Base-by-base conservation (phyloP, 1,140 invertebrate genomes). In the Chrysomallon squamiferum region DNA sequence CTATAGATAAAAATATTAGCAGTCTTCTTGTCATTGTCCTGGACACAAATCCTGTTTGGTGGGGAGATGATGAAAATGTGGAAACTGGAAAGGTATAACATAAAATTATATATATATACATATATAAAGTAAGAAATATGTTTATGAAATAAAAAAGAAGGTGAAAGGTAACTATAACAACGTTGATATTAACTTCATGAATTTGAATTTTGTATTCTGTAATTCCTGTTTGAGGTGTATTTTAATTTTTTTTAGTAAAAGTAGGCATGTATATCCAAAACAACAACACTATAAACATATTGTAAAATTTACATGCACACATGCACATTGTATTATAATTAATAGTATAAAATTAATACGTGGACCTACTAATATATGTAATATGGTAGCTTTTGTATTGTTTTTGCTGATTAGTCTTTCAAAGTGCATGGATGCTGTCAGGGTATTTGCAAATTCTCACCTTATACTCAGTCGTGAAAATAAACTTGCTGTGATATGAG, bases 401-500 rank as follows among this genome's bases (percentile, higher is more conserved):
- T n/a, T 59, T 33, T 74, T 74, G 20, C 71, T 80, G 78, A 33
- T 79, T 22, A 70, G 64, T 6, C 59, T 81, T 38, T 69, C 76
- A 30, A 66, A 92, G 79, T 92, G 91, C 76, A 82, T 97, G 1
- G 93, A 96, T 85, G 91, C 93, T 2, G 88, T 96, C 0, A 91
- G 96, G 66, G 92, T 93, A 3, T 96, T 97, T 86, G 91, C 91
- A 0, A 96, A 96, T 87, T 91, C 93, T 18, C 95, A 97, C 86
- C 87, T 97, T 25, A 95, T 97, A 93, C 90, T 96, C 76, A 92
- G 92, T 72, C 88, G 93, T 1, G 90, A 90, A 69, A 97, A 97
- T 84, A 91, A 93, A 84, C 82, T 97, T 4, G 94, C 93, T 4
- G 87, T 97, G 9, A 91, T 97, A 82, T 93, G 92, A 3, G 94